A percentile compares a stretch with the other conserved stretches of the same genome.
Evolutionary conservation across 2,797 vertebrate species (phyloP).

Genomic region (Dryobates pubescens): DNA sequence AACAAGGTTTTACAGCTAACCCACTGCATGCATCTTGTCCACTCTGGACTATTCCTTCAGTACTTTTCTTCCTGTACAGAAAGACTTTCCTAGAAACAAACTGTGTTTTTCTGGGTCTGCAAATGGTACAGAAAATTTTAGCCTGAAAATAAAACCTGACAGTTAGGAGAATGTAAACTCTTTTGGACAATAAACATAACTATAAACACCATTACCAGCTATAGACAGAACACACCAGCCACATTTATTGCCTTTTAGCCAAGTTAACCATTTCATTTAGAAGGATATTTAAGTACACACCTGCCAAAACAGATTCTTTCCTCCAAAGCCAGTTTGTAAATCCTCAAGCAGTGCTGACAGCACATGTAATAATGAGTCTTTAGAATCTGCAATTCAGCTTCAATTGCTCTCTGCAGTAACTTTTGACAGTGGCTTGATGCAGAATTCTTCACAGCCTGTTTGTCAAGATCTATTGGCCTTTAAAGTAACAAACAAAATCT

Average conservation of each 20-base stretch:
- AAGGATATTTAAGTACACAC: background rate
- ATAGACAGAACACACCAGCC: background rate
- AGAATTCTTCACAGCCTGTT: background rate
- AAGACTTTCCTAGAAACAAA: background rate
- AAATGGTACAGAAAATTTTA: background rate
- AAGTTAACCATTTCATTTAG: background rate
- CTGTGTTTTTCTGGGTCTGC: background rate
- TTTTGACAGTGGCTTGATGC: conserved; percentile 27
- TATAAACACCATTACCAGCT: background rate
- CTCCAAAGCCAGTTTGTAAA: conserved; percentile 63
- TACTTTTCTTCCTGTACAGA: background rate
- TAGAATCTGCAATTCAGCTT: conserved; percentile 82
- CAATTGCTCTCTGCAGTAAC: conserved; percentile 50
- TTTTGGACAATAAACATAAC: background rate
- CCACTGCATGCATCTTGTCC: background rate
- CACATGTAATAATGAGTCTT: conserved; percentile 79
- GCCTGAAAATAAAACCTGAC: background rate
- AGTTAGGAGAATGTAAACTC: background rate
- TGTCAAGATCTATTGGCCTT: conserved; percentile 39
- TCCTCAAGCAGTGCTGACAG: conserved; percentile 78
- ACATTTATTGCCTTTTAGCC: background rate
- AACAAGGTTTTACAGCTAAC: background rate
- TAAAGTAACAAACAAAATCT: conserved; percentile 11
- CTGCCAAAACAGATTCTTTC: conserved; percentile 15
- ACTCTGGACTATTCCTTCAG: background rate